phyloP scores from a whole-genome alignment of 2,113 vertebrate genomes.

The Rattus rattus region DNA sequence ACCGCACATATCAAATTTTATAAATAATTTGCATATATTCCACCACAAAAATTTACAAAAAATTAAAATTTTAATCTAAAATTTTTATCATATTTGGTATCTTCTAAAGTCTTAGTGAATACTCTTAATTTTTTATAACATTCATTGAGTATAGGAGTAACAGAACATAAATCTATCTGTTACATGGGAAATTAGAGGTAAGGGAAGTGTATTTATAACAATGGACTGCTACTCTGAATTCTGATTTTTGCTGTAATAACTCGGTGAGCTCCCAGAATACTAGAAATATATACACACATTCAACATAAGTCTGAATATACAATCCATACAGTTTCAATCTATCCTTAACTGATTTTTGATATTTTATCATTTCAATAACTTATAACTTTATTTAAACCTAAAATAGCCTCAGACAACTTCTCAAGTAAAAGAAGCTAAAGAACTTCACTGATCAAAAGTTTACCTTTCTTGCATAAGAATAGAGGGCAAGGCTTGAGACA shows the following conservation, averaged over 20 bases:
- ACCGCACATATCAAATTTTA: not conserved
- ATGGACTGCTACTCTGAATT: not conserved
- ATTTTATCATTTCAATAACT: not conserved
- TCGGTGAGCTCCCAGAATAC: not conserved
- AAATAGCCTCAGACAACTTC: not conserved
- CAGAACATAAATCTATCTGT: not conserved
- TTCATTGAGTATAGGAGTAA: conserved; percentile 34
- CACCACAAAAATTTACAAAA: not conserved
- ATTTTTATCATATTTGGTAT: not conserved
- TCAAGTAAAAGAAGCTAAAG: not conserved
- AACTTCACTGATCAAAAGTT: not conserved
- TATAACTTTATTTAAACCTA: not conserved
- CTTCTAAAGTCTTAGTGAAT: not conserved
- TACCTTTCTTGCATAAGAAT: not conserved
- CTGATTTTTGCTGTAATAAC: not conserved
- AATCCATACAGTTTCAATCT: not conserved
- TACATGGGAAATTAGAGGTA: not conserved
- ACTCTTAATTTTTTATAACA: not conserved
- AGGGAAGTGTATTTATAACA: not conserved
- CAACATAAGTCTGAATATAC: not conserved
- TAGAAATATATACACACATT: not conserved
- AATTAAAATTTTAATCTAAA: conserved; percentile 25
- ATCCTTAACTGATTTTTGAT: not conserved
- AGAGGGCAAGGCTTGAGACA: not conserved
- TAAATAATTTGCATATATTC: not conserved